phyloP scores from a whole-genome alignment of 1,140 invertebrate species.

The Leptinotarsa defecta region DNA sequence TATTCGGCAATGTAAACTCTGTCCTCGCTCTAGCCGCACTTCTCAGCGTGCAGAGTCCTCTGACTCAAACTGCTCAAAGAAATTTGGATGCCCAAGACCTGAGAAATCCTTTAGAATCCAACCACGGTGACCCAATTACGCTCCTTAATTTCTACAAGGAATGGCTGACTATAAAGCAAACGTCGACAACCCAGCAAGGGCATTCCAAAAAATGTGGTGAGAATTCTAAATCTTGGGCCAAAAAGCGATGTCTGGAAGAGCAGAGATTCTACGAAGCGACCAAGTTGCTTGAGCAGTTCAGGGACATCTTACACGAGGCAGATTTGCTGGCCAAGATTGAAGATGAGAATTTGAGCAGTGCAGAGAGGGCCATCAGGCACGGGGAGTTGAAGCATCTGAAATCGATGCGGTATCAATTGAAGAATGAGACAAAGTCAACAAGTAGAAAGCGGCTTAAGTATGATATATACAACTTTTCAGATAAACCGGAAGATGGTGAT shows the following conservation, averaged over 20 bases:
- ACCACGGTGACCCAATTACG: conserved; percentile 95
- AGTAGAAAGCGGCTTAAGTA: conserved; percentile 76
- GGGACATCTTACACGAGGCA: conserved; percentile 79
- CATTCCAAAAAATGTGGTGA: conserved; percentile 42
- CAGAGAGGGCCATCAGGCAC: conserved; percentile 78
- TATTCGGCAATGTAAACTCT: conserved; percentile 91
- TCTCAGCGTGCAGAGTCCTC: conserved; percentile 91
- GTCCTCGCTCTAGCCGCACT: conserved; percentile 88
- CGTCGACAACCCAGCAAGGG: conserved; percentile 31
- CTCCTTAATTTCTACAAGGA: conserved; percentile 86
- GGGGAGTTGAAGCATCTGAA: conserved; percentile 87
- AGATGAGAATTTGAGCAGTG: conserved; percentile 68
- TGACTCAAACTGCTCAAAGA: conserved; percentile 85
- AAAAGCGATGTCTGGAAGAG: conserved; percentile 86
- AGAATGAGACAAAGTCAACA: conserved; percentile 64
- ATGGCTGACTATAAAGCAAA: conserved; percentile 65
- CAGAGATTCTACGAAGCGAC: conserved; percentile 96
- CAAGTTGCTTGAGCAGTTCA: conserved; percentile 89
- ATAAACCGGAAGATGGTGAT: conserved; percentile 63
- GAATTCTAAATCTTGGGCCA: conserved; percentile 80
- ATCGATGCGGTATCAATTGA: conserved; percentile 72
- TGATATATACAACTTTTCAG: conserved; percentile 57
- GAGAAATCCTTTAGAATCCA: conserved; percentile 82
- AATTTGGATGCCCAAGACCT: conserved; percentile 77
- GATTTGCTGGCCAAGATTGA: conserved; percentile 66